These are phyloP conservation scores for Oxycera nigricornis DNA, from an alignment of 2,888 invertebrate species.

Conservation along the genomic window DNA sequence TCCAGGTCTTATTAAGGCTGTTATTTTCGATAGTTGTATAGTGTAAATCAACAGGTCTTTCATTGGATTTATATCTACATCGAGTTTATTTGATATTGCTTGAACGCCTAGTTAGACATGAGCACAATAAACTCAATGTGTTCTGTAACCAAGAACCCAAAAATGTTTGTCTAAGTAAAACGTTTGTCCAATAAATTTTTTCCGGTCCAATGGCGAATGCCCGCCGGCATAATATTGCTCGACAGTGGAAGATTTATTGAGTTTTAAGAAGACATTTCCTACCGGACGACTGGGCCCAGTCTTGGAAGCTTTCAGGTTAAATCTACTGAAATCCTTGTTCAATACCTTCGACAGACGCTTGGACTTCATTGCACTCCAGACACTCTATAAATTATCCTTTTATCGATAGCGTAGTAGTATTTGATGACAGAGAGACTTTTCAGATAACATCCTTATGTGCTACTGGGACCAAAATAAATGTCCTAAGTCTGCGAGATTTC, in stretches of 20 bases:
- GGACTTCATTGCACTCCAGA: slow-evolving; percentile 1
- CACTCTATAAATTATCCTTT: slow-evolving; percentile 5
- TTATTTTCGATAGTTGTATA: too few relatives aligned
- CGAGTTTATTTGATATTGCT: neutral
- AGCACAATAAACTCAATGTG: neutral
- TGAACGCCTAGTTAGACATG: neutral
- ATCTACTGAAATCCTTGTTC: neutral
- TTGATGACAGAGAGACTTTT: neutral
- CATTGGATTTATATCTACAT: neutral
- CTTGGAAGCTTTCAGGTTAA: neutral
- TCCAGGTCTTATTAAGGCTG: too few relatives aligned
- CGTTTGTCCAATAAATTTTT: slow-evolving; percentile 10
- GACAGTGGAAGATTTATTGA: neutral
- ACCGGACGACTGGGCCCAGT: neutral
- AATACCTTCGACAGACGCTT: neutral
- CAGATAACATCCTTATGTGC: neutral
- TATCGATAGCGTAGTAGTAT: neutral
- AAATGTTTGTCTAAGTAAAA: slow-evolving; percentile 17
- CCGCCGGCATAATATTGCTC: slow-evolving; percentile 8
- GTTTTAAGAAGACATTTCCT: neutral
- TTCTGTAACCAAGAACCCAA: neutral
- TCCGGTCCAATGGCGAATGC: neutral
- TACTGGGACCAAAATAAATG: neutral
- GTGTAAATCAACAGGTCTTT: neutral
- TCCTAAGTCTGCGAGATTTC: neutral